Percentiles rank a stretch among this genome's conserved stretches.
phyloP scores from a whole-genome alignment of 2,888 invertebrate genomes.

The Chironomus tentans region DNA sequence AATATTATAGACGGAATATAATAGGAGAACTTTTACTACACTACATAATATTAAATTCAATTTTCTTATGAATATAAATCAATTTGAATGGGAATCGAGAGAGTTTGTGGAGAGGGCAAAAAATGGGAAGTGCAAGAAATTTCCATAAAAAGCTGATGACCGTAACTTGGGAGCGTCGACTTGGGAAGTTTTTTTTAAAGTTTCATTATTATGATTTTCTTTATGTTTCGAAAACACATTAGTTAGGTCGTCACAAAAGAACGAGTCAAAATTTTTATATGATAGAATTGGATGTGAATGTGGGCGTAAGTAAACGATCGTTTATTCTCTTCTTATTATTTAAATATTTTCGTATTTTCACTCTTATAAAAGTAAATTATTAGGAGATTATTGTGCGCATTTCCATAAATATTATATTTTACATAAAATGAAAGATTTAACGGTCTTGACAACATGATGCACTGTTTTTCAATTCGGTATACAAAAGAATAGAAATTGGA shows the following conservation, averaged over 20 bases:
- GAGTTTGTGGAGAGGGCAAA: too few species aligned
- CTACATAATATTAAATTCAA: constrained; percentile 13
- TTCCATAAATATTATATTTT: neutral
- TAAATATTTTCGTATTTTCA: neutral
- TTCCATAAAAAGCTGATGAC: constrained; percentile 15
- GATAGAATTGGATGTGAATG: neutral
- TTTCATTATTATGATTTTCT: too few species aligned
- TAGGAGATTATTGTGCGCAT: neutral
- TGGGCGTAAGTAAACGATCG: neutral
- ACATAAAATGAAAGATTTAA: neutral
- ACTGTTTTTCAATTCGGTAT: neutral
- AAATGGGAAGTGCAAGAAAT: neutral
- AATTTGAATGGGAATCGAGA: neutral
- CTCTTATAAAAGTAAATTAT: neutral
- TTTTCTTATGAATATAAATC: constrained; percentile 23
- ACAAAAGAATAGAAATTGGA: too few species aligned
- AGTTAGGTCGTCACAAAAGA: neutral
- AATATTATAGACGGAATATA: neutral
- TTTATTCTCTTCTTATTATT: neutral
- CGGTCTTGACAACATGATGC: neutral
- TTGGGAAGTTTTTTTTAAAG: neutral
- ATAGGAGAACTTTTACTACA: neutral
- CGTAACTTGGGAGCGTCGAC: constrained; percentile 16
- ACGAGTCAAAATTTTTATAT: too few species aligned
- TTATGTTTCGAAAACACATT: too few species aligned